Conservation (phyloP, 2,113 vertebrate genomes). For the Percina caprodes region DNA sequence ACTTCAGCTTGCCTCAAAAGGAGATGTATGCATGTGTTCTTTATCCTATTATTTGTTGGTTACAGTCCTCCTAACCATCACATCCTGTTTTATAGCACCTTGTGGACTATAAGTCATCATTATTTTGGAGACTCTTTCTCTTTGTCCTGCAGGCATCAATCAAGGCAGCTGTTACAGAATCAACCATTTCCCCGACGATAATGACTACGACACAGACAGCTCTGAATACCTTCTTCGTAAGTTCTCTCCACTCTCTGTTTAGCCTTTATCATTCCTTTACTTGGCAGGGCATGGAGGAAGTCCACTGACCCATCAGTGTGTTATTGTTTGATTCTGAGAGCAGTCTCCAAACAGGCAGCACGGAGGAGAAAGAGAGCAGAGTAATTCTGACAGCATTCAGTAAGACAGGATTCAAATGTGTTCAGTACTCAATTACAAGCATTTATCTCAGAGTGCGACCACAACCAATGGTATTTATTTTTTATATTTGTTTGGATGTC, state of each 20-base stretch:
- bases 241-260: conserved; percentile 67
- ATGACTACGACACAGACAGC: conserved; percentile 98
- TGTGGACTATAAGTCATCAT: not conserved
- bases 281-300: conserved; percentile 3
- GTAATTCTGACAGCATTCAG: not conserved
- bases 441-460: not conserved
- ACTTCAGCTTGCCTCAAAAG: not conserved
- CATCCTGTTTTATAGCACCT: not conserved
- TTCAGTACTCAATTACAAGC: not conserved
- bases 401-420: not conserved
- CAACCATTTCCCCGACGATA: conserved; percentile 99
- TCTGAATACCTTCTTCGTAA: conserved; percentile 98
- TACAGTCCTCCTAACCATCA: not conserved
- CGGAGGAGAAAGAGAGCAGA: not conserved
- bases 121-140: conserved; percentile 7
- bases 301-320: not conserved
- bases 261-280: conserved; percentile 3
- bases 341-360: not conserved
- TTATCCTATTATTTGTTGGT: not conserved
- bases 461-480: not conserved
- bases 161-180: conserved; percentile 97
- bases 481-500: not conserved
- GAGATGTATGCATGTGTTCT: not conserved
- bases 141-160: conserved; percentile 88
- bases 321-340: not conserved